Evolutionary conservation across 35 echinoderm and acorn worm genomes (phyloP).

Genomic region (Heliocidaris erythrogramma): DNA sequence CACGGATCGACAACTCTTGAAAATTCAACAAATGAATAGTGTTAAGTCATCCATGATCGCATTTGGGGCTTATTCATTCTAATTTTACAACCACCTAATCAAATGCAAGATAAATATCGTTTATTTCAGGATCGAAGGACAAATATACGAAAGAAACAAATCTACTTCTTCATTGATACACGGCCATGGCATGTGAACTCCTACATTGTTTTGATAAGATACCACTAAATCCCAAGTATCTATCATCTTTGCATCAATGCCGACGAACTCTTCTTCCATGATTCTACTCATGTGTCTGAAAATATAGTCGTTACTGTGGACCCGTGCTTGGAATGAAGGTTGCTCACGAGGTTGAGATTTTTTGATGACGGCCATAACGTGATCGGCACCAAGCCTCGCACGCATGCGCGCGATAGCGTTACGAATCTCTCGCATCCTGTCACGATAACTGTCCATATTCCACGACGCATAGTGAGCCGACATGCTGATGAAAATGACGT

Average conservation of each 20-base stretch:
- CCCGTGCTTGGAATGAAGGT: background rate
- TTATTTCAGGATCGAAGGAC: slow-evolving; percentile 19
- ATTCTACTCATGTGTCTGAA: slow-evolving; percentile 30
- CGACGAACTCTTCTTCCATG: slow-evolving; percentile 20
- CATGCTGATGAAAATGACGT: slow-evolving; percentile 34
- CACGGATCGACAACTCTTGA: too few relatives aligned
- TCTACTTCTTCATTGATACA: slow-evolving; percentile 39
- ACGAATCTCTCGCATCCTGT: slow-evolving; percentile 17
- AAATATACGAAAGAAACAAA: slow-evolving; percentile 34
- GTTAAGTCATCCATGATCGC: too few relatives aligned
- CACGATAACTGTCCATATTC: slow-evolving; percentile 37
- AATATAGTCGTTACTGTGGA: slow-evolving; percentile 39
- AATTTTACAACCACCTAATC: background rate
- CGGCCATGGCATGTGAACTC: slow-evolving; percentile 33
- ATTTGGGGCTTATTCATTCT: background rate
- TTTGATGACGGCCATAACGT: background rate
- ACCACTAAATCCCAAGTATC: slow-evolving; percentile 25
- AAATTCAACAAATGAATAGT: too few relatives aligned
- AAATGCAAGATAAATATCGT: background rate
- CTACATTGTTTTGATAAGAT: background rate
- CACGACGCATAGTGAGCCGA: slow-evolving; percentile 22
- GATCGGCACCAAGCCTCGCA: slow-evolving; percentile 20
- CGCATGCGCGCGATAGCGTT: slow-evolving; percentile 20
- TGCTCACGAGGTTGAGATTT: slow-evolving; percentile 35
- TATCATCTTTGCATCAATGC: slow-evolving; percentile 29